A percentile compares a stretch with the other conserved stretches of the same genome.
phyloP scores from a whole-genome alignment of 92 coral and sea anemone species.

The Palythoa caribaeorum region DNA sequence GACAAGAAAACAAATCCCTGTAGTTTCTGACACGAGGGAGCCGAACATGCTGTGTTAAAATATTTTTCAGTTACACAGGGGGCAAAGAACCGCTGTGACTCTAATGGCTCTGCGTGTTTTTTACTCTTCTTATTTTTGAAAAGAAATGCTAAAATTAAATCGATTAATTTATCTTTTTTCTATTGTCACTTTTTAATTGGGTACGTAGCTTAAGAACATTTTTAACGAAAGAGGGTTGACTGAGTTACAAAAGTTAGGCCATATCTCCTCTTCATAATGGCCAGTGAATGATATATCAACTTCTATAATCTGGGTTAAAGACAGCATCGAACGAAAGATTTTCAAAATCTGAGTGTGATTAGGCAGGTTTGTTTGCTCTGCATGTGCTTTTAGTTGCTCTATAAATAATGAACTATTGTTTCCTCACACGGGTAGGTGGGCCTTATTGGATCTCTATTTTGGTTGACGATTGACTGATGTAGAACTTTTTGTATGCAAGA shows the following conservation, averaged over 20 bases:
- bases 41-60: conserved; percentile 10
- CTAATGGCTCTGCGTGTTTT: not conserved
- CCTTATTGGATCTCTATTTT: too few relatives aligned
- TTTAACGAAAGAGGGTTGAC: not conserved
- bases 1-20: conserved; percentile 9
- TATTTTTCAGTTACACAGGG: not conserved
- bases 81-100: not conserved
- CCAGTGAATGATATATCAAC: not conserved
- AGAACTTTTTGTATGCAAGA: too few relatives aligned
- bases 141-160: too few relatives aligned
- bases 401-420: too few relatives aligned
- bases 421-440: too few relatives aligned
- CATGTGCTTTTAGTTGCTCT: too few relatives aligned
- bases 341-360: too few relatives aligned
- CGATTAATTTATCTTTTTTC: not conserved
- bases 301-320: not conserved
- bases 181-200: not conserved
- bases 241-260: not conserved
- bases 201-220: not conserved
- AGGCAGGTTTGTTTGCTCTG: too few relatives aligned
- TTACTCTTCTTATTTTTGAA: too few relatives aligned
- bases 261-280: not conserved
- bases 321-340: not conserved
- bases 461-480: too few relatives aligned
- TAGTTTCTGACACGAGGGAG: not conserved